These are phyloP conservation scores for Tenthredo distinguenda DNA, from an alignment of 2,888 invertebrate species.

Conservation along the genomic window DNA sequence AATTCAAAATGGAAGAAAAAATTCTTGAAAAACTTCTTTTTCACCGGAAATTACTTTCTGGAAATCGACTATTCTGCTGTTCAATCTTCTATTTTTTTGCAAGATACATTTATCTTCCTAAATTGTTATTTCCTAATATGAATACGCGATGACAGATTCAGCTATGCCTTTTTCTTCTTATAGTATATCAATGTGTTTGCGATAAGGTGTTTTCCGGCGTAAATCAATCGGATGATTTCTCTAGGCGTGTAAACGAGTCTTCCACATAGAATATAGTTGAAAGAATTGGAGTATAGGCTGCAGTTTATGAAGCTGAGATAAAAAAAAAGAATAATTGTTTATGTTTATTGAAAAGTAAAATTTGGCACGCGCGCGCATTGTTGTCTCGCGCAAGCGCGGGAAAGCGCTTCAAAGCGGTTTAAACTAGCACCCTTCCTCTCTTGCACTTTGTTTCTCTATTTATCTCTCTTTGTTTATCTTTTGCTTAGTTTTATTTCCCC, in stretches of 20 bases:
- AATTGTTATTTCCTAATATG: neutral
- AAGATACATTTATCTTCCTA: neutral
- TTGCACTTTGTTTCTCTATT: neutral
- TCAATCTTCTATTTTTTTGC: neutral
- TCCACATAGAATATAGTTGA: neutral
- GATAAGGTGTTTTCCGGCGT: conserved; percentile 9
- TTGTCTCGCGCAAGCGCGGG: conserved; percentile 16
- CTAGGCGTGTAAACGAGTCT: neutral
- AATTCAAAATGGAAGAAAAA: too few relatives aligned
- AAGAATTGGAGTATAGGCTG: neutral
- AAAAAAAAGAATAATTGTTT: neutral
- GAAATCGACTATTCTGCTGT: neutral
- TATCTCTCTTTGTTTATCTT: conserved; percentile 38
- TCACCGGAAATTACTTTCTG: too few relatives aligned
- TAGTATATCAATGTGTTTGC: neutral
- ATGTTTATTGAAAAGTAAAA: neutral
- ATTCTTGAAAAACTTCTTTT: too few relatives aligned
- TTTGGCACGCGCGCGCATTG: conserved; percentile 34
- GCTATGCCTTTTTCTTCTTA: neutral
- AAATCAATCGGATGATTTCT: neutral
- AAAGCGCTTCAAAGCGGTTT: conserved; percentile 33
- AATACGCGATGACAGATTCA: conserved; percentile 13
- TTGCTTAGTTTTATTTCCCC: neutral
- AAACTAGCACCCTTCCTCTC: conserved; percentile 41
- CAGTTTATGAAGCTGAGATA: neutral